Evolutionary conservation across 1,140 invertebrate species (phyloP).

Genomic region (Propsilocerus akamusi): DNA sequence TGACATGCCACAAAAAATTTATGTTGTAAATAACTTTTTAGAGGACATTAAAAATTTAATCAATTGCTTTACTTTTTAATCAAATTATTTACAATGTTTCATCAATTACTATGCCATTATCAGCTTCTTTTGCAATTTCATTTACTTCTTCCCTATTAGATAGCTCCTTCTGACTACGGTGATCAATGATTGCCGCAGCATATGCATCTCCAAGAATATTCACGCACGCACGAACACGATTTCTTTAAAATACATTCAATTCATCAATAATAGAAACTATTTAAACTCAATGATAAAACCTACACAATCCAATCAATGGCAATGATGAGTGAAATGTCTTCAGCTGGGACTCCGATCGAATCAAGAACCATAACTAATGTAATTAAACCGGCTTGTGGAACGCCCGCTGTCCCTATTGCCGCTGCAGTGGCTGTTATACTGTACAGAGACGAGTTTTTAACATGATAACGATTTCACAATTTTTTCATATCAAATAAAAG

Average conservation of each 20-base stretch:
- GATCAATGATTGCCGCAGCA: constrained; percentile 70
- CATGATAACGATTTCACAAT: no score
- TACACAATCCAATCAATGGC: constrained; percentile 81
- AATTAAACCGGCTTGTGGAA: constrained; percentile 66
- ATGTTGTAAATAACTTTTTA: no score
- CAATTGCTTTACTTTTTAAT: neutral
- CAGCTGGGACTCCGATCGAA: constrained; percentile 59
- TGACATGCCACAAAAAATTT: no score
- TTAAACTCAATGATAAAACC: constrained; percentile 24
- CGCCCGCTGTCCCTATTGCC: constrained; percentile 73
- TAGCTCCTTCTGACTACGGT: constrained; percentile 55
- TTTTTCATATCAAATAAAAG: no score
- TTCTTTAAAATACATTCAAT: constrained; percentile 34
- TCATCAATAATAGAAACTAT: neutral
- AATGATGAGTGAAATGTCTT: constrained; percentile 62
- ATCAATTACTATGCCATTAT: neutral
- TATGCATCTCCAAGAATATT: constrained; percentile 77
- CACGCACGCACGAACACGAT: constrained; percentile 70
- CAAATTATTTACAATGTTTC: neutral
- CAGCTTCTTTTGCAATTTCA: neutral
- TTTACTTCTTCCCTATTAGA: no score
- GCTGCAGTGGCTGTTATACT: constrained; percentile 70
- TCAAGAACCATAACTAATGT: constrained; percentile 78
- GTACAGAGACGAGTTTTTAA: no score
- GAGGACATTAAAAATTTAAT: neutral